Conservation (phyloP, 2,797 vertebrate species). For the Hemitrygon akajei region DNA sequence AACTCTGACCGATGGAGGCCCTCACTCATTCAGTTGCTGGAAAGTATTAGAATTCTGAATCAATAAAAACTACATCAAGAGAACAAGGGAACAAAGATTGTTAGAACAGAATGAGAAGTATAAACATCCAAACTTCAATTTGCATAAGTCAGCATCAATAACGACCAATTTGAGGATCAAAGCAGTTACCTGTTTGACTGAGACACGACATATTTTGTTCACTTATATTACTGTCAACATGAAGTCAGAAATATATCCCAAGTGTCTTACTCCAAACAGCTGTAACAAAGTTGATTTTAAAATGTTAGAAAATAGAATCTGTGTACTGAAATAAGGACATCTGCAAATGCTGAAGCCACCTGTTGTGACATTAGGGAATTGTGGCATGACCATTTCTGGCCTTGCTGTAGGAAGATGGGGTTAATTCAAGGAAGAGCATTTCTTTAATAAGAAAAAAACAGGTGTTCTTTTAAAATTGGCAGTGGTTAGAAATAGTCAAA, state of each 20-base stretch:
- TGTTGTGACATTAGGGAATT: conserved; percentile 18
- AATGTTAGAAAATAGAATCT: conserved; percentile 23
- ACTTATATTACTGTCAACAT: not conserved
- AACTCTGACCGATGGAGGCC: too few species aligned
- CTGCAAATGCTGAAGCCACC: conserved; percentile 27
- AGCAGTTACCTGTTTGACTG: not conserved
- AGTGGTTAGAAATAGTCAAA: conserved; percentile 17
- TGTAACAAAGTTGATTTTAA: not conserved
- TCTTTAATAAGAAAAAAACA: conserved; percentile 35
- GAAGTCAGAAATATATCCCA: not conserved
- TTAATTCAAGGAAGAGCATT: conserved; percentile 24
- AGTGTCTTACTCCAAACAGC: not conserved
- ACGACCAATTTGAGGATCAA: not conserved
- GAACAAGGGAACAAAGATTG: not conserved
- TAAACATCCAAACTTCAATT: not conserved
- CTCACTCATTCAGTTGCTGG: too few species aligned
- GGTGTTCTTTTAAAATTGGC: conserved; percentile 35
- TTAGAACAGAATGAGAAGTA: not conserved
- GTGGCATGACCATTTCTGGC: conserved; percentile 15
- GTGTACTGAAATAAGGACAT: not conserved
- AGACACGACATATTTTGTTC: not conserved
- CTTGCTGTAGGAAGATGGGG: conserved; percentile 17
- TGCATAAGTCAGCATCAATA: not conserved
- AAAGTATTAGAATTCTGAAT: not conserved
- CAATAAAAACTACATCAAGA: not conserved